Evolutionary conservation across 2,797 vertebrate species (phyloP), one percentile per base, ranked within the genome.

Genomic region (Serranus cabrilla): DNA sequence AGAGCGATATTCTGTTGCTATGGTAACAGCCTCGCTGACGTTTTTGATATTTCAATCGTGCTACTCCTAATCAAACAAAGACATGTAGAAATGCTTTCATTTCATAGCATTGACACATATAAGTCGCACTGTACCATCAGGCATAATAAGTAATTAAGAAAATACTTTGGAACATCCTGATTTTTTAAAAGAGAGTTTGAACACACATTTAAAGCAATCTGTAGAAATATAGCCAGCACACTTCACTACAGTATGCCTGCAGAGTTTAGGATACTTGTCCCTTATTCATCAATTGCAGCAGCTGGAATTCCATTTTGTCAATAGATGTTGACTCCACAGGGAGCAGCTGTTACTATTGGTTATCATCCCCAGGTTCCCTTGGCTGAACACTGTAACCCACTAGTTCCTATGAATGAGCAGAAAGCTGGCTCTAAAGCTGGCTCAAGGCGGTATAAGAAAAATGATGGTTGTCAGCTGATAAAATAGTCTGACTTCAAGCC

Each of bases 401-500:
- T 51, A 37, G 46, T 83, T 76, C 60, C 56, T 62, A 25, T 16
- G 17, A 76, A 66, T 51, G 59, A 83, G 47, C 54, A 63, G 47
- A 63, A 49, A 49, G 23, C 58, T 77, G 56, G 7, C 43, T 45
- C n/a, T 37, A 34, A 34, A 34, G 34, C 34, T 34, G 34, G 63
- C 78, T 78, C 18, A 25, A 54, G 78, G 74, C 63, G 1, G 39
- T 11, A 40, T 42, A 68, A 82, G 69, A 72, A 42, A 79, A 73
- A 71, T 65, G 55, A 65, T 62, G 63, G 55, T 52, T 80, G 54
- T 81, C 56, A 77, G 66, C 37, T 68, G 55, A 72, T 74, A 59
- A 83, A 86, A 70, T 80, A 71, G 57, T 69, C 66, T 23, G 59
- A 82, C 61, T 77, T 45, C 13, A 43, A 56, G 65, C 57, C 55